Evolutionary conservation across 2,113 vertebrate genomes (phyloP).

Genomic region (Cyrtonyx montezumae): DNA sequence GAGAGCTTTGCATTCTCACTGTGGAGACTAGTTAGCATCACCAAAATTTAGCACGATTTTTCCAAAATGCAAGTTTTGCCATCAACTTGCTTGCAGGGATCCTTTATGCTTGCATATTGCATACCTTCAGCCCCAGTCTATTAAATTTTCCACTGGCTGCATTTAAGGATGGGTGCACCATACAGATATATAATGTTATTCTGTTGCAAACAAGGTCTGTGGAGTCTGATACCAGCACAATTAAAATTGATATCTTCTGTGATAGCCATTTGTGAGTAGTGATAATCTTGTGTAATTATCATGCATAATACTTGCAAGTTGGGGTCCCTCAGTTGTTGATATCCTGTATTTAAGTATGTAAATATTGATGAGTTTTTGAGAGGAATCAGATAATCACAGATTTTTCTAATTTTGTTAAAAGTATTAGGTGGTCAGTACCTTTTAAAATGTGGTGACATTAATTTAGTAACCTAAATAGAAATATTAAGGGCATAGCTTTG

Average conservation of each 20-base stretch:
- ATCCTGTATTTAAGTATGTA: neutral
- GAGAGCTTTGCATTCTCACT: neutral
- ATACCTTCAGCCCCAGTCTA: slow-evolving; percentile 58
- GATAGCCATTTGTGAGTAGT: neutral
- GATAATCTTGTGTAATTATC: neutral
- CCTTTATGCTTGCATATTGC: slow-evolving; percentile 2
- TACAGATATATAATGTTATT: neutral
- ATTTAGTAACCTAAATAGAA: neutral
- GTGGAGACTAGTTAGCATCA: neutral
- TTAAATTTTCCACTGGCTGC: slow-evolving; percentile 71
- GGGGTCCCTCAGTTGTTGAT: neutral
- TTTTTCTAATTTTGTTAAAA: neutral
- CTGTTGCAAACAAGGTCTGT: neutral
- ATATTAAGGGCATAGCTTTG: neutral
- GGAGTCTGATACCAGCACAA: neutral
- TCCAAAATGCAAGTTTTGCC: neutral
- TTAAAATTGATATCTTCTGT: neutral
- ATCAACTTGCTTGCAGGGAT: slow-evolving; percentile 74
- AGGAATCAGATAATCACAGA: neutral
- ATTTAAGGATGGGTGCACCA: neutral
- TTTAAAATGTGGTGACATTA: neutral
- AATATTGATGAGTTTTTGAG: neutral
- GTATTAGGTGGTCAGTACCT: neutral
- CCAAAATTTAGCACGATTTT: neutral
- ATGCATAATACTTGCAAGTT: neutral